These are phyloP conservation scores for Galaxea fascicularis DNA, from an alignment of 92 coral and sea anemone genomes.

Conservation along the genomic window DNA sequence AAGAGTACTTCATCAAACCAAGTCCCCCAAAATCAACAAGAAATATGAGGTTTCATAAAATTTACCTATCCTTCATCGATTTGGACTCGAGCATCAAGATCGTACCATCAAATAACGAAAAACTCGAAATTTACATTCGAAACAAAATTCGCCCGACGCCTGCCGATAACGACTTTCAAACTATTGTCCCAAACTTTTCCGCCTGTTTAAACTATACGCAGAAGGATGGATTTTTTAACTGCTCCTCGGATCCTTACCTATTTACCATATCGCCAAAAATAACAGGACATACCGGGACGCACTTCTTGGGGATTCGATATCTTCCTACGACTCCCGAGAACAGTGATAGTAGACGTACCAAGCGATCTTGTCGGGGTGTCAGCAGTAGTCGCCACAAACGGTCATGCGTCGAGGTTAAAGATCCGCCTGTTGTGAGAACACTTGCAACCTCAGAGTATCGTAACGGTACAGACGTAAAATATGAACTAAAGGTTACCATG, in stretches of 20 bases:
- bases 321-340: background rate
- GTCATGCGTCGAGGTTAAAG: slow-evolving; percentile 78
- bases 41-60: slow-evolving; percentile 74
- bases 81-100: slow-evolving; percentile 56
- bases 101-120: slow-evolving; percentile 56
- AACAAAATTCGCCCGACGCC: slow-evolving; percentile 67
- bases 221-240: slow-evolving; percentile 22
- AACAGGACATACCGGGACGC: slow-evolving; percentile 72
- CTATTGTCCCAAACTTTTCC: slow-evolving; percentile 67
- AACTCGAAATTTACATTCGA: slow-evolving; percentile 62
- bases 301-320: slow-evolving; percentile 72
- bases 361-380: slow-evolving; percentile 38
- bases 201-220: slow-evolving; percentile 50
- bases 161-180: slow-evolving; percentile 40
- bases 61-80: slow-evolving; percentile 59
- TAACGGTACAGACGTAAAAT: slow-evolving; percentile 61
- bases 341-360: slow-evolving; percentile 25
- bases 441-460: slow-evolving; percentile 38
- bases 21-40: slow-evolving; percentile 48
- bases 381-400: slow-evolving; percentile 72
- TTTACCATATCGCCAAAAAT: slow-evolving; percentile 63
- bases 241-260: slow-evolving; percentile 65
- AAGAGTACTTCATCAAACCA: slow-evolving; percentile 65
- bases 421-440: slow-evolving; percentile 48
- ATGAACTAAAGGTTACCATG: slow-evolving; percentile 57